Evolutionary conservation across 2,888 invertebrate genomes (phyloP).

Genomic region (Ischnura elegans): DNA sequence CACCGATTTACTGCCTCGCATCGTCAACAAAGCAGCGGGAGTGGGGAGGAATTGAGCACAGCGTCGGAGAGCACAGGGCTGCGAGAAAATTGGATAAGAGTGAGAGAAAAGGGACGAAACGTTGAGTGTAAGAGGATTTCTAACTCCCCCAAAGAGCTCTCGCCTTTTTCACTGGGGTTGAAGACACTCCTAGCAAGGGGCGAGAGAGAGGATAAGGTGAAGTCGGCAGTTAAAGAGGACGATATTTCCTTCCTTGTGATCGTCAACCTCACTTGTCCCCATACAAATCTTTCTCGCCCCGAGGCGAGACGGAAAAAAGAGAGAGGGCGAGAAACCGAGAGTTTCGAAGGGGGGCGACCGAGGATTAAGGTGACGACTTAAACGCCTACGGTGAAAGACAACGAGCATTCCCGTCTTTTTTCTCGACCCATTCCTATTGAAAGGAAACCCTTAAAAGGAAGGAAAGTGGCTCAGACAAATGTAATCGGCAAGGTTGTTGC

Average conservation of each 20-base stretch:
- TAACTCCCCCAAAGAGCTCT: not conserved
- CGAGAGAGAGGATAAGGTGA: not conserved
- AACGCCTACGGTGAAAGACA: not conserved
- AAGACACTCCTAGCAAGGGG: not conserved
- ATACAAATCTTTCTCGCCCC: not conserved
- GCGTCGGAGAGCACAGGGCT: not conserved
- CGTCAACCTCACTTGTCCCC: conserved; percentile 43
- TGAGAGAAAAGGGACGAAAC: conserved; percentile 23
- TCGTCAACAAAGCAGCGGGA: no score
- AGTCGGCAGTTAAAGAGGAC: not conserved
- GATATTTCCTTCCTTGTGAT: conserved; percentile 28
- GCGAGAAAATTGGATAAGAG: conserved; percentile 60
- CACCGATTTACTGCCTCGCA: not conserved
- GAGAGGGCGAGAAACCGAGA: not conserved
- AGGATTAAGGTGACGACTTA: conserved; percentile 33
- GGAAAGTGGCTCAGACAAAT: not conserved
- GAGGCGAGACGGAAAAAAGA: not conserved
- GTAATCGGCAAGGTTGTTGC: not conserved
- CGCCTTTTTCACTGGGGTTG: not conserved
- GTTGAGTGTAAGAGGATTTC: conserved; percentile 52
- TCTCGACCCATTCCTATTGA: not conserved
- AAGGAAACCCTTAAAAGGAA: not conserved
- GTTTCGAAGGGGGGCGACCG: conserved; percentile 1
- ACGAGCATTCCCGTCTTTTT: not conserved
- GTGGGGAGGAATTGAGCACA: not conserved